Evolutionary conservation across 2,797 vertebrate species (phyloP).

Genomic region (Rhabdophis nuchalis): DNA sequence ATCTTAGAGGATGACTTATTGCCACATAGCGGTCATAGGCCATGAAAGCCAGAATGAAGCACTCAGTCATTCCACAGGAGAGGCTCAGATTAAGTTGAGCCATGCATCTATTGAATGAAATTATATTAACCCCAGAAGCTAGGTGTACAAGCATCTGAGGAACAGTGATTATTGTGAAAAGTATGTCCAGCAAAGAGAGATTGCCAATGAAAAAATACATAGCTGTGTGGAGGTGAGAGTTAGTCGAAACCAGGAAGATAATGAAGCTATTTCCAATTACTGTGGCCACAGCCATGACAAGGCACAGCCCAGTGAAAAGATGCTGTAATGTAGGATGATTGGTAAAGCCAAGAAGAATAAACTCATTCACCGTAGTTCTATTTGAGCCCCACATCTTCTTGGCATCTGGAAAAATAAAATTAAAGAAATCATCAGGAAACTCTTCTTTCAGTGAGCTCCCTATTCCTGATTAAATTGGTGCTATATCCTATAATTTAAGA

Average conservation of each 20-base stretch:
- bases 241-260: constrained; percentile 30
- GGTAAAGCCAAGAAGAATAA: background rate
- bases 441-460: background rate
- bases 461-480: background rate
- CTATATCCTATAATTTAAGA: background rate
- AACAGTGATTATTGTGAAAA: constrained; percentile 35
- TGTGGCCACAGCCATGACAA: constrained; percentile 38
- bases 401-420: background rate
- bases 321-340: background rate
- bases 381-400: background rate
- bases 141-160: constrained; percentile 36
- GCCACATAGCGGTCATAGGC: constrained; percentile 45
- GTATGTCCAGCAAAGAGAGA: constrained; percentile 46
- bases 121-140: constrained; percentile 37
- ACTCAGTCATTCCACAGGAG: constrained; percentile 4
- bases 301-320: constrained; percentile 18
- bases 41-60: constrained; percentile 41
- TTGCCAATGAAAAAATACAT: constrained; percentile 58
- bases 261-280: constrained; percentile 44
- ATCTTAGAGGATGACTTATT: constrained; percentile 39
- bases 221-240: constrained; percentile 36
- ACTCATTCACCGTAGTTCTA: background rate
- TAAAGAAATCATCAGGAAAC: background rate
- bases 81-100: constrained; percentile 26
- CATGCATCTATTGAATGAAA: constrained; percentile 35